These are phyloP conservation scores for Rana temporaria DNA, from an alignment of 2,113 vertebrate genomes.

Conservation along the genomic window DNA sequence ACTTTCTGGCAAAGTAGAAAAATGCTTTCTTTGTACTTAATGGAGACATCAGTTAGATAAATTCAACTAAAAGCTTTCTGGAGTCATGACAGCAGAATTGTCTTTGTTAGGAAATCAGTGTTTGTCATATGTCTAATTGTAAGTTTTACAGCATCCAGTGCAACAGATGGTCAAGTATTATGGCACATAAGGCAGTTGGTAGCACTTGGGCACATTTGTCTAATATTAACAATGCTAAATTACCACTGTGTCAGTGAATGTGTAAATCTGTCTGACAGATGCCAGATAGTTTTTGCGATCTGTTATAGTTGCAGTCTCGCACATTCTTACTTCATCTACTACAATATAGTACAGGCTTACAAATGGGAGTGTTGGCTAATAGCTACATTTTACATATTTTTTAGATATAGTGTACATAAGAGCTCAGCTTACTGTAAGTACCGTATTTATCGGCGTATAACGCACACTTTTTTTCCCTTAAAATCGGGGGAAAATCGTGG, in stretches of 20 bases:
- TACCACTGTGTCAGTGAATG: fast-evolving
- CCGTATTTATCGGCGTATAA: too few relatives aligned
- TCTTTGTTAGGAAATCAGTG: background rate
- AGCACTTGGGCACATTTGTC: background rate
- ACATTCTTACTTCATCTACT: background rate
- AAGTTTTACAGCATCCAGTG: constrained; percentile 1
- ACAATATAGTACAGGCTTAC: background rate
- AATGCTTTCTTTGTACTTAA: background rate
- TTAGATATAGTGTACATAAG: too few relatives aligned
- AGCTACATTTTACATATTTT: too few relatives aligned
- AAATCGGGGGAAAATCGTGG: too few relatives aligned
- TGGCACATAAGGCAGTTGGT: background rate
- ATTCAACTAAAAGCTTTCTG: background rate
- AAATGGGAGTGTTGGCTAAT: too few relatives aligned
- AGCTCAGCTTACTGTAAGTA: too few relatives aligned
- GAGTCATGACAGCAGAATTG: background rate
- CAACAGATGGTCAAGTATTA: constrained; percentile 8
- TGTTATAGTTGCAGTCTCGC: background rate
- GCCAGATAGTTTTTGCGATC: background rate
- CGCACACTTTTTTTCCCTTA: too few relatives aligned
- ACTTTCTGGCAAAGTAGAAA: too few relatives aligned
- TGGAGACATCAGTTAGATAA: background rate
- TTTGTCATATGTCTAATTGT: background rate
- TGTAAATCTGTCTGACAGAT: background rate
- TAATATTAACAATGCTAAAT: background rate